Evolutionary conservation across 2,113 vertebrate genomes (phyloP).

Genomic region (Myotis davidii): DNA sequence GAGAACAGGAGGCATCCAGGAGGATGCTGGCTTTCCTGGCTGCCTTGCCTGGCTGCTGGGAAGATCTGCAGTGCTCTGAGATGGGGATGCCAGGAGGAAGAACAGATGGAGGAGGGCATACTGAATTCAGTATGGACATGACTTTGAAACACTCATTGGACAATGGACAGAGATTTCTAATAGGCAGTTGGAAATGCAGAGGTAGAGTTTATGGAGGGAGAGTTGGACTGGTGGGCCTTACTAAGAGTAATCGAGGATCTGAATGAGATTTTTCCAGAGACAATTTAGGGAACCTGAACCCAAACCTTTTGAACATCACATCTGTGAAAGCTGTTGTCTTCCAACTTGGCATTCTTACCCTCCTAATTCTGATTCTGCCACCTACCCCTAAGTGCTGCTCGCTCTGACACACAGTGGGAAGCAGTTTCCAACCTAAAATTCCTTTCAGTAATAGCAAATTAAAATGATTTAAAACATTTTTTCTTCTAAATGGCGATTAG

Average conservation of each 20-base stretch:
- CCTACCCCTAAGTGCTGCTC: neutral
- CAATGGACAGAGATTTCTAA: neutral
- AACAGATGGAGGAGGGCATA: neutral
- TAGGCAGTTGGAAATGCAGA: neutral
- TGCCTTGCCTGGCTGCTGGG: neutral
- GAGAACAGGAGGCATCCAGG: neutral
- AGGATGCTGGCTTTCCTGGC: neutral
- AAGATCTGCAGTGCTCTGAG: neutral
- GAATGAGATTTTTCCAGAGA: neutral
- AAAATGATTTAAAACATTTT: neutral
- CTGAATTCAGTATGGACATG: neutral
- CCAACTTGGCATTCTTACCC: neutral
- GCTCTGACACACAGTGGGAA: neutral
- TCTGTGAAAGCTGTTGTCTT: neutral
- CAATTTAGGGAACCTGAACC: neutral
- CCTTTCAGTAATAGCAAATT: conserved; percentile 1
- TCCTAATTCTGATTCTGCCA: neutral
- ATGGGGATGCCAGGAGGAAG: neutral
- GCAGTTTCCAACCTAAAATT: neutral
- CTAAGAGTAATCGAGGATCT: neutral
- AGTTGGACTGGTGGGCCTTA: neutral
- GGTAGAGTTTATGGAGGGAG: neutral
- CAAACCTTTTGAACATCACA: neutral
- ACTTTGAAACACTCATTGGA: neutral
- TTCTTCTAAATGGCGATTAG: neutral